phyloP scores from a whole-genome alignment of 2,888 invertebrate genomes.

The Cabera pusaria region DNA sequence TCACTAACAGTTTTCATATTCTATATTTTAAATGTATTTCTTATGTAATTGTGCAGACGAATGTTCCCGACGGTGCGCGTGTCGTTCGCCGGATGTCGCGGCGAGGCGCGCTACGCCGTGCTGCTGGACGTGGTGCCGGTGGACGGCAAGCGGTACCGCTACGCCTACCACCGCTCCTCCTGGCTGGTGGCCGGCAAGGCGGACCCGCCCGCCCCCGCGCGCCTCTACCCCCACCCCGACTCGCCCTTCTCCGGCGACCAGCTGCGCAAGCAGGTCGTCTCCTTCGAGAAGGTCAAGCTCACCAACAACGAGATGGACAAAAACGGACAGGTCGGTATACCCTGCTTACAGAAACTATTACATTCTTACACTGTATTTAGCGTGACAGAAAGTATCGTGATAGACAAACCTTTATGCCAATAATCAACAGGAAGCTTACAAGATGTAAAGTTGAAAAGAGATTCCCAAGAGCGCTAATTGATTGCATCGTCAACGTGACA shows the following conservation, averaged over 20 bases:
- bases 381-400: too few relatives aligned
- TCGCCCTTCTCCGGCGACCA: conserved; percentile 98
- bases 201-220: conserved; percentile 96
- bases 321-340: conserved; percentile 95
- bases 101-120: conserved; percentile 94
- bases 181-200: conserved; percentile 99
- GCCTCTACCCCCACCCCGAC: conserved; percentile 98
- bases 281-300: conserved; percentile 98
- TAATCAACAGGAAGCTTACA: too few relatives aligned
- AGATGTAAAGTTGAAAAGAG: conserved; percentile 1
- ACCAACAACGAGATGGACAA: conserved; percentile 99
- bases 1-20: too few relatives aligned
- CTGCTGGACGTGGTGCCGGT: conserved; percentile 98
- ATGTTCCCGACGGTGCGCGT: conserved; percentile 99
- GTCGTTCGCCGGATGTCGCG: conserved; percentile 93
- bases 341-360: too few relatives aligned
- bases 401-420: too few relatives aligned
- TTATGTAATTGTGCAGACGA: conserved; percentile 86
- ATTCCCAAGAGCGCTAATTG: background rate
- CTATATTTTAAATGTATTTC: too few relatives aligned
- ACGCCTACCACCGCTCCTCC: conserved; percentile 98
- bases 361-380: too few relatives aligned
- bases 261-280: conserved; percentile 97
- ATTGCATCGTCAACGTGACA: too few relatives aligned
- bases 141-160: conserved; percentile 97